A percentile compares a stretch with the other conserved stretches of the same genome.
Conservation (phyloP, 2,888 invertebrate genomes). For the Caenorhabditis sp. region DNA sequence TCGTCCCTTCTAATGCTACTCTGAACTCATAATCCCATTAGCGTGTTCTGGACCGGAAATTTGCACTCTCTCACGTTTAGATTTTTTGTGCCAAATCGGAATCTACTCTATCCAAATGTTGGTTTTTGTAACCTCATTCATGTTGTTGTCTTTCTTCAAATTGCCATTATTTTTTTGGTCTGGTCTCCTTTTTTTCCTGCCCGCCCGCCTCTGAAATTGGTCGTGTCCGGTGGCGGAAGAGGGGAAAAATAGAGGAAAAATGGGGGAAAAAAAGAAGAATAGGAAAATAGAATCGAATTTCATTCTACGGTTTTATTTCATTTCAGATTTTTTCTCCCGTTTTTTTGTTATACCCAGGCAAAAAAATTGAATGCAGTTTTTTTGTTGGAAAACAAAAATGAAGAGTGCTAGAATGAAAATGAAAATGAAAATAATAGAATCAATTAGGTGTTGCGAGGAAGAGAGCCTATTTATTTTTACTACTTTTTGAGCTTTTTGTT, state of each 20-base stretch:
- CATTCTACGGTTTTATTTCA: slow-evolving; percentile 8
- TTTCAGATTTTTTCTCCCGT: not conserved
- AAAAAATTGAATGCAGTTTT: not conserved
- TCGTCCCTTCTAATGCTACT: too few species aligned
- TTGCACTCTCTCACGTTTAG: too few species aligned
- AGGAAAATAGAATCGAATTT: not conserved
- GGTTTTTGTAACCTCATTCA: too few species aligned
- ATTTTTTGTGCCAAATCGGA: too few species aligned
- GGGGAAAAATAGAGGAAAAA: not conserved
- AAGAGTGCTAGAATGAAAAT: not conserved
- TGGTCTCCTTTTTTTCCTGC: too few species aligned
- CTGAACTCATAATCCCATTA: too few species aligned
- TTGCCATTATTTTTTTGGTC: not conserved
- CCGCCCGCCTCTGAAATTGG: too few species aligned
- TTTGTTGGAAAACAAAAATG: not conserved
- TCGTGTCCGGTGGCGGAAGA: not conserved
- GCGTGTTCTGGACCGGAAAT: too few species aligned
- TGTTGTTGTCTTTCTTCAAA: slow-evolving; percentile 2
- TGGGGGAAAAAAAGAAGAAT: not conserved
- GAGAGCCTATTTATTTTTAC: not conserved
- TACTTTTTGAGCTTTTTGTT: not conserved
- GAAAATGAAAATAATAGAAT: not conserved
- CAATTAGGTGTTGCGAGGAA: not conserved
- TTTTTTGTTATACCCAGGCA: not conserved
- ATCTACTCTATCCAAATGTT: too few species aligned